Evolutionary conservation across 2,888 invertebrate genomes (phyloP), one percentile per base, ranked within the genome.

Genomic region (Trichacis sp.): DNA sequence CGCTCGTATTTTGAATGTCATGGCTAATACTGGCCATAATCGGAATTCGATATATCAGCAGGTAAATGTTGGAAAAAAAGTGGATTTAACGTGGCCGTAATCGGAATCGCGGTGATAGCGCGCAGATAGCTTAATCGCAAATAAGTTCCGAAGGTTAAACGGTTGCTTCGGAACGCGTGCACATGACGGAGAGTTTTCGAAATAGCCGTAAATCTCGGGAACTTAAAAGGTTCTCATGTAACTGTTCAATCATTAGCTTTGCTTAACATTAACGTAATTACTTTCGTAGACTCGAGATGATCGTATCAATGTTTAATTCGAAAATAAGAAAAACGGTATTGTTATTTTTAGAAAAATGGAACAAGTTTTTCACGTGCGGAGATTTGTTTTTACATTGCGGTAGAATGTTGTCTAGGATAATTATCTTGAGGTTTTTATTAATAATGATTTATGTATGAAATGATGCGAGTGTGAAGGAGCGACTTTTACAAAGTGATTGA

Each of bases 1-100:
- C 60, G 53, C 20, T 49, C 43, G 48, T 36, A n/a, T 49, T 68
- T 60, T 68, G 67, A 68, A 68, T 68, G 68, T 68, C 64, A 64
- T 29, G 64, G 68, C 61, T 58, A 61, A 64, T 64, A 51, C n/a
- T 58, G 60, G 51, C 47, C 36, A 59, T 55, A 60, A 17, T 58
- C 57, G 60, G 58, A n/a, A n/a, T n/a, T 58, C 52, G 50, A 61
- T 61, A 61, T 48, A 63, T 67, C 53, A 63, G 56, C 29, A 42
- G 18, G 11, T 19, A 15, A 46, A 40, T 29, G 20, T 14, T 12
- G 43, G 1, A 43, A 45, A 45, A 54, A 45, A 36, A 43, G 33
- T 12, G 33, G 48, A 17, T 54, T 15, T 12, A 33, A 43, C 30
- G 63, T 53, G 50, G 53, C 57, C 55, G 57, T 50, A 68, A 61